Evolutionary conservation across 1,140 invertebrate species (phyloP).

Genomic region (Rhynchophorus ferrugineus): DNA sequence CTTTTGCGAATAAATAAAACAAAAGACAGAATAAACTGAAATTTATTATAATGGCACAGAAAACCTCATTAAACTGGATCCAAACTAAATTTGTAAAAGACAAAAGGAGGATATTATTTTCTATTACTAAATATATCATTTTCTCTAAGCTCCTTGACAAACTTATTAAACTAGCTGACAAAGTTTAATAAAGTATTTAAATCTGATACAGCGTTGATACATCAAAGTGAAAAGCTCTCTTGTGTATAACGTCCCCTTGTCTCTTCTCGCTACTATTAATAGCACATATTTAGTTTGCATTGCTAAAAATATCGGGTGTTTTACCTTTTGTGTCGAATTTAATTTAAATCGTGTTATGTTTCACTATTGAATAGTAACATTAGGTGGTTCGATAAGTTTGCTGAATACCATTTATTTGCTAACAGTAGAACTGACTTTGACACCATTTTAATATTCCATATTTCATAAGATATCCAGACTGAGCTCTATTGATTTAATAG

Average conservation of each 20-base stretch:
- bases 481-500: no score
- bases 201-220: slow-evolving; percentile 7
- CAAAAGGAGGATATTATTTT: slow-evolving; percentile 17
- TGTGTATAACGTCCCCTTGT: not conserved
- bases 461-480: no score
- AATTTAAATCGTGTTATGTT: no score
- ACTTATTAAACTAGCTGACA: slow-evolving; percentile 15
- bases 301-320: not conserved
- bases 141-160: slow-evolving; percentile 15
- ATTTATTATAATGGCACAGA: slow-evolving; percentile 11
- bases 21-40: slow-evolving; percentile 11
- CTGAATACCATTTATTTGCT: no score
- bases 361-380: no score
- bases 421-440: no score
- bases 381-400: no score
- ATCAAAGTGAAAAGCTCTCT: not conserved
- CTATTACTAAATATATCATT: slow-evolving; percentile 19
- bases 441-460: no score
- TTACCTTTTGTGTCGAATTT: no score
- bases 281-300: not conserved
- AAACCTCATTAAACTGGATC: slow-evolving; percentile 16
- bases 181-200: slow-evolving; percentile 13
- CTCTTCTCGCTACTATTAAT: not conserved
- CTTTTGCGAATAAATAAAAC: slow-evolving; percentile 8
- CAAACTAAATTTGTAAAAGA: slow-evolving; percentile 17